Evolutionary conservation across 1,140 invertebrate genomes (phyloP).

Genomic region (Papilio xuthus): DNA sequence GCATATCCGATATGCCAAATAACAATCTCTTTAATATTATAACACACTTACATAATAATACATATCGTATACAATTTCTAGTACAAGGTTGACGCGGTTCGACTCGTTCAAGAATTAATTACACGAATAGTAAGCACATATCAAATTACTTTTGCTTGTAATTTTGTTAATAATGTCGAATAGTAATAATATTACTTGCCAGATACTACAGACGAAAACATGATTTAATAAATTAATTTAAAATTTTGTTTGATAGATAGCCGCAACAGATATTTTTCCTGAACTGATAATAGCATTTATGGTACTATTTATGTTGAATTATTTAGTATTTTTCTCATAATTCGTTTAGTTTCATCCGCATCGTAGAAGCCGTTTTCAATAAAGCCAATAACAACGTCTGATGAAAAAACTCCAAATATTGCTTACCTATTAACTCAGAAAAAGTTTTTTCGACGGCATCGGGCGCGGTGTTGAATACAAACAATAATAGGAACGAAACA

Average conservation of each 20-base stretch:
- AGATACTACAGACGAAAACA: neutral
- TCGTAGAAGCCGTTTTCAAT: neutral
- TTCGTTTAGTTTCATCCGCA: slow-evolving; percentile 11
- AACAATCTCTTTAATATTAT: slow-evolving; percentile 30
- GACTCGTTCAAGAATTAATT: slow-evolving; percentile 6
- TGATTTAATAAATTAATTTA: too few relatives aligned
- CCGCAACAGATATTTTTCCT: too few relatives aligned
- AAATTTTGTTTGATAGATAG: too few relatives aligned
- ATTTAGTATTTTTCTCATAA: neutral
- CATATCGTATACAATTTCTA: slow-evolving; percentile 7
- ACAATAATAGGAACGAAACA: slow-evolving; percentile 61
- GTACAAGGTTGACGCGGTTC: slow-evolving; percentile 16
- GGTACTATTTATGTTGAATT: neutral
- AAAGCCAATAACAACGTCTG: slow-evolving; percentile 39
- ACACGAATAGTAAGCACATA: neutral
- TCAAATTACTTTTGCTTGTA: neutral
- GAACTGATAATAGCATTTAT: neutral
- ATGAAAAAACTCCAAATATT: slow-evolving; percentile 50
- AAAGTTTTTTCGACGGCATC: slow-evolving; percentile 58
- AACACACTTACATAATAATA: slow-evolving; percentile 16
- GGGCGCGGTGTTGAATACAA: slow-evolving; percentile 55
- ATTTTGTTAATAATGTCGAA: neutral
- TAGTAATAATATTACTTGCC: neutral
- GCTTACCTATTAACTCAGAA: slow-evolving; percentile 56
- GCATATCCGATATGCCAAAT: slow-evolving; percentile 23